These are phyloP conservation scores for Microtus oregoni DNA, from an alignment of 2,113 vertebrate species.

Conservation along the genomic window DNA sequence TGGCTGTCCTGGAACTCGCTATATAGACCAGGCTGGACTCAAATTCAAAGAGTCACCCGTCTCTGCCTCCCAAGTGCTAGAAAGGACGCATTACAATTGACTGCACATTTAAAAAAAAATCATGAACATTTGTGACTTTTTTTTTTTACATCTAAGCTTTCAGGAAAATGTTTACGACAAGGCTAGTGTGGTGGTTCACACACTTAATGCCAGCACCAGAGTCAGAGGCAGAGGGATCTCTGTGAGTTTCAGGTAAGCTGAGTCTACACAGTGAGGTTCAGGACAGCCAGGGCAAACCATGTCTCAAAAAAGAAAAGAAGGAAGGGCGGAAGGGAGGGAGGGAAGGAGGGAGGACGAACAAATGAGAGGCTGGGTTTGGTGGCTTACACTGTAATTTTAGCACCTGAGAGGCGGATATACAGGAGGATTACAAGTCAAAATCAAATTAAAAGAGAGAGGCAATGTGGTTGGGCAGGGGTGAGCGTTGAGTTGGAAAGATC, in stretches of 20 bases:
- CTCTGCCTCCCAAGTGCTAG: background rate
- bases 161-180: background rate
- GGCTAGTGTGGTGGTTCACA: background rate
- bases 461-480: no score
- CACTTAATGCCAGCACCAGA: background rate
- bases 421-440: background rate
- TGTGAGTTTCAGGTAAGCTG: background rate
- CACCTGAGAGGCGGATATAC: background rate
- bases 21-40: background rate
- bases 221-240: background rate
- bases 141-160: background rate
- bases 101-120: background rate
- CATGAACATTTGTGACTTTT: background rate
- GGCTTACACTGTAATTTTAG: background rate
- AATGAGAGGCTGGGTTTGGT: background rate
- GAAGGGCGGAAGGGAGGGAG: accelerated
- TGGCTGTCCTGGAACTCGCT: background rate
- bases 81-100: background rate
- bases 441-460: background rate
- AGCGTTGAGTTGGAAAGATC: background rate
- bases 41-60: background rate
- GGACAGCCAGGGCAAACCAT: background rate
- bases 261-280: background rate
- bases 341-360: background rate
- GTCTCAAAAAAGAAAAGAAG: background rate